Conservation (phyloP, 2,113 vertebrate genomes). For the Gobio gobio region DNA sequence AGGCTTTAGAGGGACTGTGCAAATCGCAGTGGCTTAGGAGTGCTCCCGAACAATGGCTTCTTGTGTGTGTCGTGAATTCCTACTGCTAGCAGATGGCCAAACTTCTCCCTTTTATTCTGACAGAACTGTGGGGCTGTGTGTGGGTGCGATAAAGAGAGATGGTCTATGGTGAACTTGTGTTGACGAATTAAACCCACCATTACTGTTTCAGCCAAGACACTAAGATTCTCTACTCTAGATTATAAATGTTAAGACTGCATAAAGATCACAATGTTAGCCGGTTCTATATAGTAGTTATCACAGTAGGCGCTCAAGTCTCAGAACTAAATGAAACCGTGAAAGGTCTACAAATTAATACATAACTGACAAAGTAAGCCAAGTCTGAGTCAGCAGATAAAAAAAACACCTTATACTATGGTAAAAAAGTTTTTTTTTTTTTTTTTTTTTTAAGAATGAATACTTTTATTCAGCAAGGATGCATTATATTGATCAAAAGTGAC, state of each 20-base stretch:
- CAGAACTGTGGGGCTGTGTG: constrained; percentile 27
- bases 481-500: not conserved
- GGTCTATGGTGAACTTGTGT: constrained; percentile 52
- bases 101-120: constrained; percentile 57
- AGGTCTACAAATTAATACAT: not conserved
- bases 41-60: constrained; percentile 74
- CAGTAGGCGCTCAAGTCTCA: not conserved
- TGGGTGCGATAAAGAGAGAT: not conserved
- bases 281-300: not conserved
- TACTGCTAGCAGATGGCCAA: constrained; percentile 71
- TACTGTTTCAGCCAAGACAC: constrained; percentile 45
- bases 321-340: not conserved
- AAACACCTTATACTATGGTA: not conserved
- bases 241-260: constrained; percentile 4
- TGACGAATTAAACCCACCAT: constrained; percentile 59
- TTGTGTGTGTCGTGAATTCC: constrained; percentile 71
- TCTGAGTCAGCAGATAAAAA: not conserved
- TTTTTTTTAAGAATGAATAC: not conserved
- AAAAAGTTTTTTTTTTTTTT: no score
- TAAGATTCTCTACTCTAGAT: not conserved
- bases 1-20: constrained; percentile 71
- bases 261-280: not conserved
- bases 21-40: constrained; percentile 64
- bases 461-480: not conserved
- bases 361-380: not conserved